These are phyloP conservation scores for Enteromius radiatus DNA, from an alignment of 2,797 vertebrate genomes.

Conservation along the genomic window DNA sequence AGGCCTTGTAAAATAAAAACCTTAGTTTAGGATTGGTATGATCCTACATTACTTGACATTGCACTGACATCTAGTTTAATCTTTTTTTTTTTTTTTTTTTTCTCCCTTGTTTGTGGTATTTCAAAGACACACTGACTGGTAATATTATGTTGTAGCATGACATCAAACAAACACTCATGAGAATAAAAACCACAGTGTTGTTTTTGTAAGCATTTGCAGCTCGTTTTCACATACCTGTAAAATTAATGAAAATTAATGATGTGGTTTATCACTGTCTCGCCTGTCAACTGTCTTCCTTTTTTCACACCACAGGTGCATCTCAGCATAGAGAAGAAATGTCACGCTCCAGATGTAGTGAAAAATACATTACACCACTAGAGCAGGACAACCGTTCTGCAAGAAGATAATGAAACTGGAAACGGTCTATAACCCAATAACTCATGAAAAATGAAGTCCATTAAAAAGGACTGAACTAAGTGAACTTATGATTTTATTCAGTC, in stretches of 20 bases:
- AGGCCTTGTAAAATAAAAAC: neutral
- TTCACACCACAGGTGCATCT: conserved; percentile 27
- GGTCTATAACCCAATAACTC: neutral
- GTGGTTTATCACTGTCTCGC: conserved; percentile 27
- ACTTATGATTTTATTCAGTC: neutral
- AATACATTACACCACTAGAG: neutral
- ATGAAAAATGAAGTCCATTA: neutral
- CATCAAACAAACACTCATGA: neutral
- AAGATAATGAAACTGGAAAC: conserved; percentile 11
- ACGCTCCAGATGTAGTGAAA: conserved; percentile 17
- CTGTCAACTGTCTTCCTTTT: conserved; percentile 23
- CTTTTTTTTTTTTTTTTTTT: neutral
- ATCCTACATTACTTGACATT: conserved; percentile 1
- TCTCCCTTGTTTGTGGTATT: neutral
- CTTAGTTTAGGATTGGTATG: neutral
- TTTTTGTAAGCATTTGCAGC: conserved; percentile 2
- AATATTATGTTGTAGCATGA: neutral
- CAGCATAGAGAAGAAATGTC: neutral
- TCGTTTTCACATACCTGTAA: conserved; percentile 22
- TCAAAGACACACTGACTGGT: conserved; percentile 1
- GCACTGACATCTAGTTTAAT: conserved; percentile 11
- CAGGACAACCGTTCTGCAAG: neutral
- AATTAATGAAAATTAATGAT: conserved; percentile 39
- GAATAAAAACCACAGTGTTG: neutral
- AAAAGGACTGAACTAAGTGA: neutral